Evolutionary conservation across 2,888 invertebrate genomes (phyloP), one percentile per base, ranked within the genome.

Genomic region (Lepidonotus clava): DNA sequence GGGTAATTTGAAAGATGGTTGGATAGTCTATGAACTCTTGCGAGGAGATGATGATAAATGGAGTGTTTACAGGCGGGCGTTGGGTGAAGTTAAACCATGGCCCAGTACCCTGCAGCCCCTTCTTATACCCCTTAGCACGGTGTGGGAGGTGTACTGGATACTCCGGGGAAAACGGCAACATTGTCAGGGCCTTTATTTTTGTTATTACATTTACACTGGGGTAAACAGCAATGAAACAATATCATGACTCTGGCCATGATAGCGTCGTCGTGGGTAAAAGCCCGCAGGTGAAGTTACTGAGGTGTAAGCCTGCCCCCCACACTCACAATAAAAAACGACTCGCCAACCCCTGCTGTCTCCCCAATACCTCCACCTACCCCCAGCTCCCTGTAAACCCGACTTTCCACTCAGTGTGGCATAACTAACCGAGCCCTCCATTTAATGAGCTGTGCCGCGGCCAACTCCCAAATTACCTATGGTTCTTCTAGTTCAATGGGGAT

Each of bases 351-450:
- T 11, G 34, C 71, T 34, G 32, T 36, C 66, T 66, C 28, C 28
- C 76, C n/a, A n/a, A n/a, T n/a, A n/a, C n/a, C n/a, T n/a, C 41
- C 36, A n/a, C 76, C 76, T 51, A 76, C 38, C 66, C 66, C 14
- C 8, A 66, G 46, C 46, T 46, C 46, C 18, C 8, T 46, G 46
- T 8, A 67, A 67, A 34, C 38, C 38, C 38, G 24, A 41, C 41
- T 41, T 80, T 46, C 80, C 80, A 80, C 80, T 80, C 32, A 28
- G 80, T 46, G 80, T 46, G 80, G 24, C 46, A 18, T 80, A 76
- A 76, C 76, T 76, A 76, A 76, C 24, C n/a, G 40, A 76, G n/a
- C 36, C 24, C n/a, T 28, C 21, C 24, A 28, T 14, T 14, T 80
- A 80, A 80, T 46, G 80, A 80, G 80, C 28, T 51, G 51, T 80